Percentiles rank a stretch among this genome's conserved stretches.
Evolutionary conservation across 2,113 vertebrate genomes (phyloP).

Genomic region (Megaceryle torquata): DNA sequence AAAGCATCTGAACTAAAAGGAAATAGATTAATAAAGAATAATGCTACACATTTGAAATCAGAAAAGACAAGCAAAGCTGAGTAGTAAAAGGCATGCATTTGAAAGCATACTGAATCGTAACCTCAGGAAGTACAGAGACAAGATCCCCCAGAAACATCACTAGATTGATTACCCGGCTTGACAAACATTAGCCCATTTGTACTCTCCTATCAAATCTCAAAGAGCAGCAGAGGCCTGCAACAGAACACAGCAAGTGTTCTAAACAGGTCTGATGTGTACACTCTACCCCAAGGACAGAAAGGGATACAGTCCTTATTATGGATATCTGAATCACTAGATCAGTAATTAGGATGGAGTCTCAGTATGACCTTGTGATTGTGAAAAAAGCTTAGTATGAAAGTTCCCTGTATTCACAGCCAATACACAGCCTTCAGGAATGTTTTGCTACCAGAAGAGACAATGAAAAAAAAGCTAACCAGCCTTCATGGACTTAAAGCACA

Average conservation of each 20-base stretch:
- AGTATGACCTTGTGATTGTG: background rate
- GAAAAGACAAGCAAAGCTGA: background rate
- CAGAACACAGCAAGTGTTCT: background rate
- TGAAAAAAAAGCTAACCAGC: background rate
- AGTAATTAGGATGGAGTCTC: background rate
- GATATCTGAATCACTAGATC: background rate
- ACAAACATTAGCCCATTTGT: background rate
- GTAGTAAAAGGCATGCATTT: background rate
- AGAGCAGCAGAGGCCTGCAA: background rate
- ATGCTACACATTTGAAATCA: background rate
- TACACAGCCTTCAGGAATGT: background rate
- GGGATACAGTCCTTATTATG: background rate
- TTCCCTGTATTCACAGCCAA: background rate
- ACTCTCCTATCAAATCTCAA: background rate
- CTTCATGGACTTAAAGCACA: background rate
- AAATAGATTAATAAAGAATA: background rate
- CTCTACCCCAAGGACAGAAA: background rate
- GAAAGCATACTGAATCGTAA: background rate
- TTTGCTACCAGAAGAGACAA: background rate
- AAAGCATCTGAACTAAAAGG: background rate
- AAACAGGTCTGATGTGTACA: background rate
- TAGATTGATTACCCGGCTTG: background rate
- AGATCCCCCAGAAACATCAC: background rate
- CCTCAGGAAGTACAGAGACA: background rate
- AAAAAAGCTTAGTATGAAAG: background rate